Base-by-base conservation (phyloP, 2,113 vertebrate species). In the Podarcis muralis region DNA sequence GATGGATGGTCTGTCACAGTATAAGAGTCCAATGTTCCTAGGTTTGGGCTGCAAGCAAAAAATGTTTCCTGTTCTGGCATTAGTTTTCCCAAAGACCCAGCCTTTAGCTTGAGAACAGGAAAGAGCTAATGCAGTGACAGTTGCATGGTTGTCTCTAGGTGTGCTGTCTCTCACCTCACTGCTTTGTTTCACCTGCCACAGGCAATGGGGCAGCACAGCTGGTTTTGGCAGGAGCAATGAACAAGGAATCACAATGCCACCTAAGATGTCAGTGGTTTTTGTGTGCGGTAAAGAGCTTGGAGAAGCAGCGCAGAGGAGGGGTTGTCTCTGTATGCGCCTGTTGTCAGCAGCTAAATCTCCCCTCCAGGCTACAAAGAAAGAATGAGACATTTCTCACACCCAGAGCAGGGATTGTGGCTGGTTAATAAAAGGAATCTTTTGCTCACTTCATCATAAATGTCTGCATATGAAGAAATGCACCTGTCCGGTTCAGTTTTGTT, bases 321-420 rank as follows among this genome's bases (percentile, higher is more conserved):
- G 2, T n/a, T 69, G 74, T 37, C 3, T 27, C 25, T 37, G 57
- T 83, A 16, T 12, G 32, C 15, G 32, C 8, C 11, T 74, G 66
- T 81, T 81, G 78, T 87, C 86, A 43, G 35, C 32, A 81, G 78
- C 25, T 30, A 62, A 74, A 87, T 87, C 79, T 87, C 4, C 8
- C 53, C 86, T 87, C 32, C 6, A 40, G 78, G 86, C 32, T 72
- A 43, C 30, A 40, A 13, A 13, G 66, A 37, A 69, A 35, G 78
- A 62, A 62, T 20, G 59, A 30, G 32, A 3, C 4, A 72, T 23
- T 18, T 68, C 16, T 81, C 82, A 82, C n/a, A 87, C 35, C 68
- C 68, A 65, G 53, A 68, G 4, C 25, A 62, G 78, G 22, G 68
- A 74, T 27, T n/a, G 8, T 8, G 53, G 23, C 86, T 59, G 79